phyloP scores from a whole-genome alignment of 2,888 invertebrate genomes.

The Trissonchulus latispiculum region DNA sequence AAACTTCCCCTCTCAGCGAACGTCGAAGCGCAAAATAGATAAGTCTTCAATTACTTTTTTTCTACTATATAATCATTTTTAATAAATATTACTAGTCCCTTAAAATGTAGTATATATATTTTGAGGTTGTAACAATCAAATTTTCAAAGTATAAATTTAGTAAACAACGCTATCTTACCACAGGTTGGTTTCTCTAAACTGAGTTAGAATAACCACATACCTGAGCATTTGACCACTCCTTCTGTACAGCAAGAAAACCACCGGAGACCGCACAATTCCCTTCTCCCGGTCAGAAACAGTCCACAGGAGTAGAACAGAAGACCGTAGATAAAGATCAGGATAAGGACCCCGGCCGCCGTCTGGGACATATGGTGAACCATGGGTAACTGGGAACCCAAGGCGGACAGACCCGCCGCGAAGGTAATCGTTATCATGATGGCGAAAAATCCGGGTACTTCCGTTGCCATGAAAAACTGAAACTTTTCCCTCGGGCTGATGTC shows the following conservation, averaged over 20 bases:
- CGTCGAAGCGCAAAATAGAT: too few species aligned
- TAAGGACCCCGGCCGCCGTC: neutral
- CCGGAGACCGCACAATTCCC: slow-evolving; percentile 39
- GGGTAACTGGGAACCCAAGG: neutral
- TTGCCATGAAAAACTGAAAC: slow-evolving; percentile 37
- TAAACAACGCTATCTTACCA: too few species aligned
- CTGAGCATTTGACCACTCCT: neutral
- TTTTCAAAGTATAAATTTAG: too few species aligned
- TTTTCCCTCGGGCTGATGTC: slow-evolving; percentile 31
- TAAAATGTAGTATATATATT: too few species aligned
- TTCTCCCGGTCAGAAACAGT: slow-evolving; percentile 26
- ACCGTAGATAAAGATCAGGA: neutral
- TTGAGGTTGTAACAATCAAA: too few species aligned
- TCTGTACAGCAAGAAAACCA: slow-evolving; percentile 33
- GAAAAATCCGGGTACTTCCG: slow-evolving; percentile 34
- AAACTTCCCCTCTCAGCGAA: too few species aligned
- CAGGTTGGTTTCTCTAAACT: too few species aligned
- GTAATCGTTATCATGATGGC: slow-evolving; percentile 30
- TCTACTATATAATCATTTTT: too few species aligned
- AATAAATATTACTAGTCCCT: too few species aligned
- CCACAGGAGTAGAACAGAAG: neutral
- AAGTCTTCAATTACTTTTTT: too few species aligned
- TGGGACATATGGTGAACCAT: neutral
- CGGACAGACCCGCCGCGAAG: slow-evolving; percentile 24
- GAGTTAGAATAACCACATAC: too few species aligned